phyloP scores from a whole-genome alignment of 2,888 invertebrate species.

The Hymenopus coronatus region DNA sequence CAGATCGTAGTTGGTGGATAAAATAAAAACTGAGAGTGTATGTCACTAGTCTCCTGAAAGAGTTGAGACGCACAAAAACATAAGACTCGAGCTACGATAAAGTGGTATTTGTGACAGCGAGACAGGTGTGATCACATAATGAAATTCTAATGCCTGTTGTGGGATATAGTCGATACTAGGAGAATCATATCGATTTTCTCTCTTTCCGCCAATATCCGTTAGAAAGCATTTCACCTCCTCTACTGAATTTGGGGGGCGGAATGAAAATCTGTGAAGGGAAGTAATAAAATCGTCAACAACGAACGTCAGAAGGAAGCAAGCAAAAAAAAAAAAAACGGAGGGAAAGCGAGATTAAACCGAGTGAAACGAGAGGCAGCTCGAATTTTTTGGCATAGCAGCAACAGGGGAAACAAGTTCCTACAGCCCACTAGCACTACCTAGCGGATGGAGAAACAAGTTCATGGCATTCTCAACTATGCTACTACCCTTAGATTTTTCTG shows the following conservation, averaged over 20 bases:
- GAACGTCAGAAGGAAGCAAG: background rate
- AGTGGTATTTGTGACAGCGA: too few species aligned
- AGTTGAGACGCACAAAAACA: too few species aligned
- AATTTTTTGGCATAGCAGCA: background rate
- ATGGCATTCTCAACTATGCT: background rate
- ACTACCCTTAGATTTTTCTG: background rate
- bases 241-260: background rate
- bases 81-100: too few species aligned
- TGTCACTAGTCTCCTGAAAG: too few species aligned
- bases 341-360: background rate
- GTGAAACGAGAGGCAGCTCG: background rate
- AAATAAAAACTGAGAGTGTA: too few species aligned
- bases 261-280: background rate
- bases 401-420: background rate
- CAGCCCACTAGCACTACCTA: background rate
- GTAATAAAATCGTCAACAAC: background rate
- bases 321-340: background rate
- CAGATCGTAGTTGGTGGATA: too few species aligned
- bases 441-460: background rate
- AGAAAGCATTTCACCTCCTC: background rate
- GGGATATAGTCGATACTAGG: background rate
- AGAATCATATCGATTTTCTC: background rate
- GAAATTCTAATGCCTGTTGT: background rate
- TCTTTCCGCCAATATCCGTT: background rate
- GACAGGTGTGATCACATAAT: background rate